These are phyloP conservation scores for Paradoxurus hermaphroditus DNA, from an alignment of 2,113 vertebrate genomes.

Conservation along the genomic window DNA sequence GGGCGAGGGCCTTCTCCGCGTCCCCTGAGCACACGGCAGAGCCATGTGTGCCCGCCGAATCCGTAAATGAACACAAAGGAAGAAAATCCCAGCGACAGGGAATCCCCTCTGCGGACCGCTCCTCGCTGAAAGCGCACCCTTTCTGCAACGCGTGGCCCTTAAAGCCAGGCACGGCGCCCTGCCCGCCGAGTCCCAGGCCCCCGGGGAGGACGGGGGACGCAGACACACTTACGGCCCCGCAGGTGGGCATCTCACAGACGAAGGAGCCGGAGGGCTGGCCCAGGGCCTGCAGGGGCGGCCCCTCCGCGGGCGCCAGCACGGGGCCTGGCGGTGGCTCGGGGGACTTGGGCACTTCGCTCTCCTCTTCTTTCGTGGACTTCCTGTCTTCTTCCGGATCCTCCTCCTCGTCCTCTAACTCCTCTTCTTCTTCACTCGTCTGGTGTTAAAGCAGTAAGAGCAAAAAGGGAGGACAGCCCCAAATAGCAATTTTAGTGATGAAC, in stretches of 20 bases:
- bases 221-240: slow-evolving; percentile 84
- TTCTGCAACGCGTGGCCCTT: background rate
- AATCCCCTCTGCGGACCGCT: background rate
- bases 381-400: slow-evolving; percentile 83
- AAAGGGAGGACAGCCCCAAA: slow-evolving; percentile 31
- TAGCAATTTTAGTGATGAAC: slow-evolving; percentile 24
- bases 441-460: slow-evolving; percentile 54
- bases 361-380: slow-evolving; percentile 81
- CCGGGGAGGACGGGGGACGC: background rate
- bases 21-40: background rate
- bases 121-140: background rate
- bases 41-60: background rate
- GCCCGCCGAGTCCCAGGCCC: background rate
- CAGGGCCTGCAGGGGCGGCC: slow-evolving; percentile 78
- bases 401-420: slow-evolving; percentile 85
- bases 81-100: background rate
- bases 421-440: slow-evolving; percentile 87
- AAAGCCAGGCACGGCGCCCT: background rate
- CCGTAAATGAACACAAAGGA: background rate
- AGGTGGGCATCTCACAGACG: slow-evolving; percentile 89
- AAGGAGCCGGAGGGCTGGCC: slow-evolving; percentile 81
- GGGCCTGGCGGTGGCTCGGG: slow-evolving; percentile 81
- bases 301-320: slow-evolving; percentile 75
- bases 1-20: background rate
- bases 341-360: slow-evolving; percentile 82